phyloP scores from a whole-genome alignment of 2,888 invertebrate species.

The Diarsia dahlii region DNA sequence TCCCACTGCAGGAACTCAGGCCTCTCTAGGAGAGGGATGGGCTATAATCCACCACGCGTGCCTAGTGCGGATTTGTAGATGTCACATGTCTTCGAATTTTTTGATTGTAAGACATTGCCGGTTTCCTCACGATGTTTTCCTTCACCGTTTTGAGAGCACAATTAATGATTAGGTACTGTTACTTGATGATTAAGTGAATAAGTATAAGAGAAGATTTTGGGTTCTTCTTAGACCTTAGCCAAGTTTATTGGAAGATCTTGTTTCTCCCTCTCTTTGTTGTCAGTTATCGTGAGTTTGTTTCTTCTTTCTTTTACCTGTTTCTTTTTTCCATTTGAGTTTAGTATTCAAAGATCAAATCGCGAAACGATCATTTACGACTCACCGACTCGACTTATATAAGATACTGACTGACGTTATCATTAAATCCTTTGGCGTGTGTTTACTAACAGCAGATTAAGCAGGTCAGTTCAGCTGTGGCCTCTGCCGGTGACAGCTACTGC shows the following conservation, averaged over 20 bases:
- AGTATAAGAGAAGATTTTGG: background rate
- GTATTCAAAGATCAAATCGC: background rate
- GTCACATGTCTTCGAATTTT: too few relatives aligned
- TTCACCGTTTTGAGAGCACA: too few relatives aligned
- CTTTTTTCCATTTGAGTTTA: background rate
- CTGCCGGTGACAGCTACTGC: slow-evolving; percentile 3
- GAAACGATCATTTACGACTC: background rate
- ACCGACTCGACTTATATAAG: background rate
- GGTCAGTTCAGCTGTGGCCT: slow-evolving; percentile 37
- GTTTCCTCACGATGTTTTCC: too few relatives aligned
- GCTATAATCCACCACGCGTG: too few relatives aligned
- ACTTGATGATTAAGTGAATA: background rate
- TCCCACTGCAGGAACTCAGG: too few relatives aligned
- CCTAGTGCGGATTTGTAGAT: too few relatives aligned
- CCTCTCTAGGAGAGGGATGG: too few relatives aligned
- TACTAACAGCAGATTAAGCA: slow-evolving; percentile 29
- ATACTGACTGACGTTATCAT: background rate
- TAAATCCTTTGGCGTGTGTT: slow-evolving; percentile 10
- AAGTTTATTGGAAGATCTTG: background rate
- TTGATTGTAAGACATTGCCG: too few relatives aligned
- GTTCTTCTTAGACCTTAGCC: background rate
- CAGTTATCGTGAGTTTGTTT: background rate
- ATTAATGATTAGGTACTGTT: background rate
- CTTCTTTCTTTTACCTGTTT: background rate
- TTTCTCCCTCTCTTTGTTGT: too few relatives aligned